Percentiles rank a stretch among this genome's conserved stretches.
Conservation (phyloP, 92 coral and sea anemone genomes). For the Palythoa grandis region DNA sequence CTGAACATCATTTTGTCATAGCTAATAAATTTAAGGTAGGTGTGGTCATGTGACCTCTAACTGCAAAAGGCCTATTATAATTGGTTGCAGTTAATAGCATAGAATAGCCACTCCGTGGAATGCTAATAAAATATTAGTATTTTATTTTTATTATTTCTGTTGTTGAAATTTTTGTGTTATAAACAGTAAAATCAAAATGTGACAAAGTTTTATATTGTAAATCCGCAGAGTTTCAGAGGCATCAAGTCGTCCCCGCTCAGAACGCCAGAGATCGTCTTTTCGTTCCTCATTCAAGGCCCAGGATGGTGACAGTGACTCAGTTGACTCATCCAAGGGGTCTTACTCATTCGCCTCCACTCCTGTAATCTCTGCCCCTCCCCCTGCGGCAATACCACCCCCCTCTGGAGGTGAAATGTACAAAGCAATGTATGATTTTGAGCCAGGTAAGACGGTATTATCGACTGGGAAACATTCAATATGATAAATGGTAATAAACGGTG, state of each 20-base stretch:
- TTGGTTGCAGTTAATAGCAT: too few relatives aligned
- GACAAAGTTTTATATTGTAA: not conserved
- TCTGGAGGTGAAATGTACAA: constrained; percentile 60
- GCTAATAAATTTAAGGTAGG: too few relatives aligned
- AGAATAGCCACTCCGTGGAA: too few relatives aligned
- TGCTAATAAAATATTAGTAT: too few relatives aligned
- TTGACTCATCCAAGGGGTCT: constrained; percentile 50
- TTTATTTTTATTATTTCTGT: too few relatives aligned
- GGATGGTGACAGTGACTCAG: constrained; percentile 75
- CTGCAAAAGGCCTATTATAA: too few relatives aligned
- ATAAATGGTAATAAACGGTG: too few relatives aligned
- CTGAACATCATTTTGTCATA: too few relatives aligned
- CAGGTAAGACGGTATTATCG: constrained; percentile 62
- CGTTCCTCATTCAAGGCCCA: constrained; percentile 37
- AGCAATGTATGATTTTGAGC: constrained; percentile 97
- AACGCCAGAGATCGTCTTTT: constrained; percentile 55
- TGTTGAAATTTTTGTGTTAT: too few relatives aligned
- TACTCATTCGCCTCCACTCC: constrained; percentile 59
- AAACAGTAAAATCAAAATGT: not conserved
- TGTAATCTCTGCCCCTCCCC: constrained; percentile 76
- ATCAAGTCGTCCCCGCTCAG: constrained; percentile 83
- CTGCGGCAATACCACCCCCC: constrained; percentile 43
- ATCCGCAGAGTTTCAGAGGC: constrained; percentile 87
- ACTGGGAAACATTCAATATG: too few relatives aligned
- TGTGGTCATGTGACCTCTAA: too few relatives aligned